Evolutionary conservation across 2,113 vertebrate genomes (phyloP).

Genomic region (Climacteris rufus): DNA sequence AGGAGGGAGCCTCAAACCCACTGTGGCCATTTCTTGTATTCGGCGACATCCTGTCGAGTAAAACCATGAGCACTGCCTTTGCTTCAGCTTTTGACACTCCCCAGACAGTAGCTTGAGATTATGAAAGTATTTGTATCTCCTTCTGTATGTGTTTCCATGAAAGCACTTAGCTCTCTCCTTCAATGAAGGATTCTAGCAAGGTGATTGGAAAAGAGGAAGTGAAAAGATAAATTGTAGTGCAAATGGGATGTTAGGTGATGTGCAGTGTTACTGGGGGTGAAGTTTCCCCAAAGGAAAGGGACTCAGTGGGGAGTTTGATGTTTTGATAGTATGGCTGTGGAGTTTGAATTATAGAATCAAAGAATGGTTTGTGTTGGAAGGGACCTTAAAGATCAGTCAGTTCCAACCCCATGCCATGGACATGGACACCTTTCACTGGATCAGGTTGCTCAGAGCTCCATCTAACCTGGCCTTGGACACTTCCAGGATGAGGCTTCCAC

Average conservation of each 20-base stretch:
- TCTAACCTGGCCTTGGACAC: neutral
- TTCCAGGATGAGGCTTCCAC: neutral
- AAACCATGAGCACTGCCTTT: neutral
- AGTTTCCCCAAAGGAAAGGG: neutral
- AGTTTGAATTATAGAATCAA: neutral
- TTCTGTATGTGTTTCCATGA: neutral
- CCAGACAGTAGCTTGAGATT: neutral
- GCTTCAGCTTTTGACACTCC: neutral
- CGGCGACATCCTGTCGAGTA: neutral
- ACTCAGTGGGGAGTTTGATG: neutral
- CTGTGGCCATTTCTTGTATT: accelerated
- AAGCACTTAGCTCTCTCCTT: neutral
- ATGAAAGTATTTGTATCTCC: neutral
- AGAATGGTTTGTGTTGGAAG: neutral
- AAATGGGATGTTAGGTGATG: neutral
- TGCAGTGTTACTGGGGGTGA: neutral
- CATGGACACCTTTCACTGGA: neutral
- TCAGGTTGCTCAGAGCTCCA: neutral
- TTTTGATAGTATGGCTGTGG: neutral
- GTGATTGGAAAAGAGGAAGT: neutral
- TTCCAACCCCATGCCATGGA: neutral
- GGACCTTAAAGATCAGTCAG: neutral
- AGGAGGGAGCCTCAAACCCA: neutral
- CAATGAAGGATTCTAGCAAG: accelerated
- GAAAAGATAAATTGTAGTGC: neutral